A percentile compares a stretch with the other conserved stretches of the same genome.
phyloP scores from a whole-genome alignment of 2,113 vertebrate genomes.

The Hyla sarda region DNA sequence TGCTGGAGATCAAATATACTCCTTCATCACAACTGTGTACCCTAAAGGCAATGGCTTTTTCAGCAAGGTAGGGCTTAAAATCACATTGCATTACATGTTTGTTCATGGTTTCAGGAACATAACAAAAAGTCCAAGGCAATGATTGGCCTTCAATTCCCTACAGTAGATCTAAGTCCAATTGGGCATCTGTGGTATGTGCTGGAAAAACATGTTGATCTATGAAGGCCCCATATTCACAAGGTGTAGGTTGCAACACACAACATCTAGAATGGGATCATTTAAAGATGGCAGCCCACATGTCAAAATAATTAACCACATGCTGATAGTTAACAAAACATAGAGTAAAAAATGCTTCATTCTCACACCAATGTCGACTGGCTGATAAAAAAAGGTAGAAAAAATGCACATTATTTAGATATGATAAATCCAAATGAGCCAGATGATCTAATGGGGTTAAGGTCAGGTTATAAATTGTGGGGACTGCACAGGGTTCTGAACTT shows the following conservation, averaged over 20 bases:
- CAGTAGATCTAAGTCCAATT: no score
- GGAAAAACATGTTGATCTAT: no score
- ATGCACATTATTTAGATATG: neutral
- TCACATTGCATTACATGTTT: no score
- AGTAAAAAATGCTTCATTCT: neutral
- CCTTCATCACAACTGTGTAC: no score
- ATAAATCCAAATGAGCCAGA: slow-evolving; percentile 1
- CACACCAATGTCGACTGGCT: neutral
- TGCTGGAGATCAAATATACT: no score
- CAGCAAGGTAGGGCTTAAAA: no score
- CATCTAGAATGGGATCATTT: neutral
- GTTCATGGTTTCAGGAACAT: no score
- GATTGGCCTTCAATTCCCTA: no score
- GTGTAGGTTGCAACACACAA: neutral
- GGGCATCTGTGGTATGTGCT: no score
- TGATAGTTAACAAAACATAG: neutral
- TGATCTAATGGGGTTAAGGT: no score
- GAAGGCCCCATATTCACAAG: neutral
- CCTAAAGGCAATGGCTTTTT: no score
- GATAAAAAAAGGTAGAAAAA: neutral
- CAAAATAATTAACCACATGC: neutral
- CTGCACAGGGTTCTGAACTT: neutral
- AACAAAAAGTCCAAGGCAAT: no score
- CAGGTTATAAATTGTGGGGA: neutral
- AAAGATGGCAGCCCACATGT: neutral